Evolutionary conservation across 2,888 invertebrate genomes (phyloP).

Genomic region (Zygaena filipendulae): DNA sequence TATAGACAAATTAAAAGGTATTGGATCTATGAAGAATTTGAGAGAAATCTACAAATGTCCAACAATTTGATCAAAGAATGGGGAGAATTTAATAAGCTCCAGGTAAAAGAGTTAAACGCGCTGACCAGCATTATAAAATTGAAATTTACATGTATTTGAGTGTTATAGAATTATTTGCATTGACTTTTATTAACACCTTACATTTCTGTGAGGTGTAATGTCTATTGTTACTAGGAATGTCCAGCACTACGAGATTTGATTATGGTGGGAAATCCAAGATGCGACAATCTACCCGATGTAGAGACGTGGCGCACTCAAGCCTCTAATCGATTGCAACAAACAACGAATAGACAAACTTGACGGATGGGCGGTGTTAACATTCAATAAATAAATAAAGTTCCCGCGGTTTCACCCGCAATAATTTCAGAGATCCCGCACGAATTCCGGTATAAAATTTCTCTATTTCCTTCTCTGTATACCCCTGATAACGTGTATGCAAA

Average conservation of each 20-base stretch:
- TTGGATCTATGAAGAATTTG: constrained; percentile 80
- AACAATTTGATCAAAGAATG: constrained; percentile 89
- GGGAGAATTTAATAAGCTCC: constrained; percentile 76
- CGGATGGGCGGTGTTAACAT: no score
- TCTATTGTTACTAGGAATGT: constrained; percentile 53
- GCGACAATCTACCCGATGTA: constrained; percentile 74
- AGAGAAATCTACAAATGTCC: constrained; percentile 82
- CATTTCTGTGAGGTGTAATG: constrained; percentile 1
- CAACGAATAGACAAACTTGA: constrained; percentile 85
- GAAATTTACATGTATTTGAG: background rate
- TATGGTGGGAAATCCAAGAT: constrained; percentile 82
- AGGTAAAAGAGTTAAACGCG: constrained; percentile 25
- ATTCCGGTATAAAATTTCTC: constrained; percentile 4
- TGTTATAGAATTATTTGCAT: constrained; percentile 1
- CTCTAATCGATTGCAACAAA: constrained; percentile 74
- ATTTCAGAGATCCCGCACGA: no score
- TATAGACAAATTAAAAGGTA: constrained; percentile 91
- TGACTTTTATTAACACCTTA: background rate
- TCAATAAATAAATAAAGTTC: constrained; percentile 1
- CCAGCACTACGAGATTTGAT: constrained; percentile 78
- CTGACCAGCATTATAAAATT: background rate
- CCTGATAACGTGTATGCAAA: no score
- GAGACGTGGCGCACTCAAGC: constrained; percentile 77
- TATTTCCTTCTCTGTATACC: constrained; percentile 8
- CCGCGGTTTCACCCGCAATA: no score